Evolutionary conservation across 2,797 vertebrate genomes (phyloP), one percentile per base, ranked within the genome.

Genomic region (Pitangus sulphuratus): DNA sequence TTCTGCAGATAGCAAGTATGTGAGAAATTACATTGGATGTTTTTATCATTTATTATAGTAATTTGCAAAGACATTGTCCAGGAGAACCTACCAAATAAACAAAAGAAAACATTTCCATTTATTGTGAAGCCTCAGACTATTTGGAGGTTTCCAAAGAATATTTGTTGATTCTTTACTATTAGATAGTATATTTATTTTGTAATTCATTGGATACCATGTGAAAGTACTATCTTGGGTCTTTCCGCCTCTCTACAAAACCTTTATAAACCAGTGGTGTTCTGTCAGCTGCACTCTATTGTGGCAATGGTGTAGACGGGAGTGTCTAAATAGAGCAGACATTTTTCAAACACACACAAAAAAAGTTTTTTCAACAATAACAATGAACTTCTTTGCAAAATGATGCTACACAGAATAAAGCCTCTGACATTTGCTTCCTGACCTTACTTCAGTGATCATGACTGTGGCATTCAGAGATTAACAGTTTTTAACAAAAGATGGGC

Each of bases 261-360:
- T 77, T 70, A 21, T 53, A 87, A 70, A 64, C 39, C 22, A 60
- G 16, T 16, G 16, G 7, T 48, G 26, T 42, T 54, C 58, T 66
- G 45, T 33, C 30, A 83, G 15, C 17, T 39, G 20, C 35, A 66
- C 28, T 71, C 31, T 19, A 10, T 33, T 65, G 24, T 33, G 20
- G n/a, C 16, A 66, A 12, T 19, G 10, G 6, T 44, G 47, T 15
- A 48, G 31, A 54, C 12, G 0, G 0, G 6, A 39, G 15, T 20
- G 44, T 12, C 33, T 78, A 78, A 85, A 64, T 9, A 71, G 24
- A 71, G 33, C 6, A 51, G 9, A 25, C 3, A 25, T 62, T 93
- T 89, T 86, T 70, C 31, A 76, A 88, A 53, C 12, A 50, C 13
- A 51, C 6, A 25, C 6, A 30, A 21, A 33, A 42, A 72, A 71